Conservation (phyloP, 2,797 vertebrate species). For the Dicrostonyx torquatus region DNA sequence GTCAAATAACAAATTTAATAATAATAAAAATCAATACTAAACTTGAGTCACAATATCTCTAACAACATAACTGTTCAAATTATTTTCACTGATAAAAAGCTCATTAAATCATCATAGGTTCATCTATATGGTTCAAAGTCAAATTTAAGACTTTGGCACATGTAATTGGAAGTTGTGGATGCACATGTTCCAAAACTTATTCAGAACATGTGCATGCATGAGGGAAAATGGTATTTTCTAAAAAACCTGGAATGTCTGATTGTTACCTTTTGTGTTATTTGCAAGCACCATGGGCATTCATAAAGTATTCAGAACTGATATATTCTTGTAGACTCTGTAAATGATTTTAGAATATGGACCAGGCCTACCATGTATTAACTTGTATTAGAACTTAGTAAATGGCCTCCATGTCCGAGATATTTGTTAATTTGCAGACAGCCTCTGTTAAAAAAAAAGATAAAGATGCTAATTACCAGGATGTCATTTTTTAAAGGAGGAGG, state of each 20-base stretch:
- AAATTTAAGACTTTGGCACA: not conserved
- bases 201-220: not conserved
- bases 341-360: not conserved
- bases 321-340: not conserved
- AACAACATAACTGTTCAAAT: conserved; percentile 25
- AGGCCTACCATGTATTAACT: not conserved
- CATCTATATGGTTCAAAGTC: not conserved
- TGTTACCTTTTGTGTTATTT: not conserved
- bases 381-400: conserved; percentile 17
- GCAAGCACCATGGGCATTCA: not conserved
- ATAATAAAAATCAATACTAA: not conserved
- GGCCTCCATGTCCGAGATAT: not conserved
- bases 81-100: not conserved
- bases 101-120: not conserved
- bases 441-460: conserved; percentile 59
- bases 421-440: conserved; percentile 29
- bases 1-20: not conserved
- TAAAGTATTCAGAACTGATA: not conserved
- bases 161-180: not conserved
- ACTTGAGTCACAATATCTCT: conserved; percentile 20
- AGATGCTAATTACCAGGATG: not conserved
- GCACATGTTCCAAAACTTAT: not conserved
- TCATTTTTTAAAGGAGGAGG: not conserved
- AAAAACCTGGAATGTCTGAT: not conserved
- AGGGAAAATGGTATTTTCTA: not conserved